Conservation (phyloP, 2,888 invertebrate species). For the Thysanoteuthis rhombus region DNA sequence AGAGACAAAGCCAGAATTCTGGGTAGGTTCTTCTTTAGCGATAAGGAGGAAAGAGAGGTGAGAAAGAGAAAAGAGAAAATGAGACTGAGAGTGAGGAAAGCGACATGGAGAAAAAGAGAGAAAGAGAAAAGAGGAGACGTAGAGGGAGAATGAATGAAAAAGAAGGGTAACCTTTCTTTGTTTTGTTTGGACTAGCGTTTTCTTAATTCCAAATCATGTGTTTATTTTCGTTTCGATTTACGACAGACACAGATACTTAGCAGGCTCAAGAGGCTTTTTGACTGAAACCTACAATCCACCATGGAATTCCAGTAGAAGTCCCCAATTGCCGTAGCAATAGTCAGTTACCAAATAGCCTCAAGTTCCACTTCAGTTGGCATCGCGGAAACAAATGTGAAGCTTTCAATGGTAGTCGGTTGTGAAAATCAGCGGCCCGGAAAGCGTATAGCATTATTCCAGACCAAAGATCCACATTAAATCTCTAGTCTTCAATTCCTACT, state of each 20-base stretch:
- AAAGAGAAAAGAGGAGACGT: background rate
- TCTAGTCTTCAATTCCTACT: background rate
- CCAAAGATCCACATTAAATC: constrained; percentile 23
- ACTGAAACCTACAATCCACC: background rate
- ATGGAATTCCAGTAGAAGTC: constrained; percentile 13
- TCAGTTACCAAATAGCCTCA: constrained; percentile 31
- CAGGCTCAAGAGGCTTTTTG: background rate
- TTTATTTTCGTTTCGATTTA: background rate
- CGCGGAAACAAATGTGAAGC: constrained; percentile 26
- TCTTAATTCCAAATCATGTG: too few species aligned
- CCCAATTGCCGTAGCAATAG: constrained; percentile 1
- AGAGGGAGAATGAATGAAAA: background rate
- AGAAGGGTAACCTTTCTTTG: background rate
- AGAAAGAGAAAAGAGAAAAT: background rate
- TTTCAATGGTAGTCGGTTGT: constrained; percentile 14
- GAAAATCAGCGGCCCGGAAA: constrained; percentile 26
- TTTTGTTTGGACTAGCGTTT: too few species aligned
- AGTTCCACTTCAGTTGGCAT: constrained; percentile 27
- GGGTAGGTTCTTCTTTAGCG: too few species aligned
- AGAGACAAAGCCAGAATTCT: background rate
- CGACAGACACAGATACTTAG: too few species aligned
- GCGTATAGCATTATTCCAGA: constrained; percentile 26
- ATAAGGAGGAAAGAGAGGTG: background rate
- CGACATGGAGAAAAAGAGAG: background rate
- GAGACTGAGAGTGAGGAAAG: background rate